These are phyloP conservation scores for Peromyscus leucopus DNA, from an alignment of 2,113 vertebrate genomes.

Conservation along the genomic window DNA sequence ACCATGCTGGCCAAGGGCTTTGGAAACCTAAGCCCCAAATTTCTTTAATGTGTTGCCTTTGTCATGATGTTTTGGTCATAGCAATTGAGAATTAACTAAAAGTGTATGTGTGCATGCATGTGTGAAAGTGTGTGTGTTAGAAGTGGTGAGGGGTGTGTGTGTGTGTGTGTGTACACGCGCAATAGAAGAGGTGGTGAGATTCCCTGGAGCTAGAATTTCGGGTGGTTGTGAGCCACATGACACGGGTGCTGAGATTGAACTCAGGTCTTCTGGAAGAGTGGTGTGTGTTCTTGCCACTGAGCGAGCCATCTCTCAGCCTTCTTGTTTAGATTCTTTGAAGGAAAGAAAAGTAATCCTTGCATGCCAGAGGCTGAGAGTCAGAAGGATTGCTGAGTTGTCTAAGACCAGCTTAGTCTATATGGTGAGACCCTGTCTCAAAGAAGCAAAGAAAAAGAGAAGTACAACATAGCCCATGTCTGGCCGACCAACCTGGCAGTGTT, in stretches of 20 bases:
- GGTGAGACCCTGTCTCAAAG: neutral
- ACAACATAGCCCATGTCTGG: neutral
- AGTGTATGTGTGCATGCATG: neutral
- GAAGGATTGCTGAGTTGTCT: neutral
- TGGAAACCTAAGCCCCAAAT: neutral
- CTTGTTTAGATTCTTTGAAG: neutral
- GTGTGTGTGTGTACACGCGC: neutral
- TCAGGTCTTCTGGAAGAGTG: neutral
- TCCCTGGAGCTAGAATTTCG: neutral
- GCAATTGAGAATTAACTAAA: neutral
- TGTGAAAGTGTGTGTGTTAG: neutral
- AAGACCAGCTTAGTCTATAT: neutral
- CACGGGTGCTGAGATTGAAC: neutral
- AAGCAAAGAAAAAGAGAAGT: neutral
- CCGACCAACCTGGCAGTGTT: neutral
- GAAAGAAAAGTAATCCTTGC: neutral
- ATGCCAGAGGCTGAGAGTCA: neutral
- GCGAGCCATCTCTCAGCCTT: neutral
- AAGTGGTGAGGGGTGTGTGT: too few species aligned
- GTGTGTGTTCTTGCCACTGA: neutral
- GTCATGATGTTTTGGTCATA: neutral
- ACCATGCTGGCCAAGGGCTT: neutral
- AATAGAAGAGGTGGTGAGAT: neutral
- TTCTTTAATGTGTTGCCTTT: neutral
- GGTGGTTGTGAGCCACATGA: neutral